phyloP scores from a whole-genome alignment of 2,797 vertebrate genomes.

The Antennarius maculatus region DNA sequence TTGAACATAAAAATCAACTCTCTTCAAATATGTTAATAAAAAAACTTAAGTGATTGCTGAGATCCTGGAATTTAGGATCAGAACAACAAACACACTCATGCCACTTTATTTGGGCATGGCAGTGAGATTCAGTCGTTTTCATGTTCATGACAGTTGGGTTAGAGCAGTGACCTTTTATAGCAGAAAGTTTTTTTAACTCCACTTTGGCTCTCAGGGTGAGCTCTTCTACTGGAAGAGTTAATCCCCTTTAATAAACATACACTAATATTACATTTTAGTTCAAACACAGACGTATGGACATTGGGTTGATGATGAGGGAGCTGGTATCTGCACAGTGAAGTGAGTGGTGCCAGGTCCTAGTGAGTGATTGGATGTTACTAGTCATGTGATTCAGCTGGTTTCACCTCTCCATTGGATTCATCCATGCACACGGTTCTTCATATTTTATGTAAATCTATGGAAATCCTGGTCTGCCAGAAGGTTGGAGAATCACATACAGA shows the following conservation, averaged over 20 bases:
- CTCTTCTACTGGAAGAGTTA: neutral
- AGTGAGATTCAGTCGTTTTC: neutral
- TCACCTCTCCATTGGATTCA: too few relatives aligned
- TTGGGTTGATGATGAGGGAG: neutral
- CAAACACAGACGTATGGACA: neutral
- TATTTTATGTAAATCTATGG: neutral
- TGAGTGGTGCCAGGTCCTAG: too few relatives aligned
- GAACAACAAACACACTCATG: too few relatives aligned
- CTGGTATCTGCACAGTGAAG: neutral
- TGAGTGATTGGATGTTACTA: too few relatives aligned
- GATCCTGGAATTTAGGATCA: neutral
- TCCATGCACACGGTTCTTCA: neutral
- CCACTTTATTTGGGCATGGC: neutral
- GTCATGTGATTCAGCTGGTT: too few relatives aligned
- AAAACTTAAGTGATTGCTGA: neutral
- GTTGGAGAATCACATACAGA: neutral
- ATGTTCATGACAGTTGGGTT: neutral
- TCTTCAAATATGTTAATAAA: too few relatives aligned
- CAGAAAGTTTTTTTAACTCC: neutral
- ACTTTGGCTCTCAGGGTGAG: neutral
- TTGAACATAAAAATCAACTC: neutral
- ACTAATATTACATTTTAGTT: neutral
- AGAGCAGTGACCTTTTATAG: conserved; percentile 6
- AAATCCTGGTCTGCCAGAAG: neutral
- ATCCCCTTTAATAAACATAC: neutral